These are phyloP conservation scores for Eupeodes latifasciatus DNA, from an alignment of 2,888 invertebrate genomes.

Conservation along the genomic window DNA sequence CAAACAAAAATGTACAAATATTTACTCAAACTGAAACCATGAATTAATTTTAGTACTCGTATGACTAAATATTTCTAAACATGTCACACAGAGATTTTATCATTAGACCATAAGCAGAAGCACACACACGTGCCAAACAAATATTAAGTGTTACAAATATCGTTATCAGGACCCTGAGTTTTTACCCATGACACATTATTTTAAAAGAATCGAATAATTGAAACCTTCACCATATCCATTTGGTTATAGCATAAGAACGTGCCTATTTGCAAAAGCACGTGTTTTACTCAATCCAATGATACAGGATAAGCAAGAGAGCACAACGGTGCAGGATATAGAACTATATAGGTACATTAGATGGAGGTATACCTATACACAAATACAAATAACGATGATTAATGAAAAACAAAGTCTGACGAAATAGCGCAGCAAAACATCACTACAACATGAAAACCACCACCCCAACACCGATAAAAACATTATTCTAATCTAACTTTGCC, in stretches of 20 bases:
- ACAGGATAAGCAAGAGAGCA: background rate
- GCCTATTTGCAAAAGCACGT: constrained; percentile 24
- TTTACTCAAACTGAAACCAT: no score
- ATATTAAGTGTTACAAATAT: background rate
- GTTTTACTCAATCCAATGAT: background rate
- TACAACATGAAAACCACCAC: background rate
- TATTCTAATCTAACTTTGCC: background rate
- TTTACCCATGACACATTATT: constrained; percentile 33
- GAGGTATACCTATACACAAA: background rate
- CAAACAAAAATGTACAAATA: no score
- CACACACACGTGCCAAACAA: constrained; percentile 12
- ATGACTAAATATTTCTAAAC: background rate
- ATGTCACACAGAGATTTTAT: no score
- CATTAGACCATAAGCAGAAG: no score
- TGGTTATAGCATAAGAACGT: background rate
- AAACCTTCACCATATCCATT: background rate
- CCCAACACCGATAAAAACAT: background rate
- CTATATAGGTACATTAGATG: constrained; percentile 1
- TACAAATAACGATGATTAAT: constrained; percentile 59
- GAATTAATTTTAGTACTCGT: background rate
- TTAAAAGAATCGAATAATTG: background rate
- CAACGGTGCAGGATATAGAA: background rate
- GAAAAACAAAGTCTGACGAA: constrained; percentile 67
- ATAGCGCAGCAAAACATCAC: constrained; percentile 33
- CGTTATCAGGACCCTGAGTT: background rate